These are phyloP conservation scores for Agrenia bidenticulata DNA, from an alignment of 2,888 invertebrate species.

Conservation along the genomic window DNA sequence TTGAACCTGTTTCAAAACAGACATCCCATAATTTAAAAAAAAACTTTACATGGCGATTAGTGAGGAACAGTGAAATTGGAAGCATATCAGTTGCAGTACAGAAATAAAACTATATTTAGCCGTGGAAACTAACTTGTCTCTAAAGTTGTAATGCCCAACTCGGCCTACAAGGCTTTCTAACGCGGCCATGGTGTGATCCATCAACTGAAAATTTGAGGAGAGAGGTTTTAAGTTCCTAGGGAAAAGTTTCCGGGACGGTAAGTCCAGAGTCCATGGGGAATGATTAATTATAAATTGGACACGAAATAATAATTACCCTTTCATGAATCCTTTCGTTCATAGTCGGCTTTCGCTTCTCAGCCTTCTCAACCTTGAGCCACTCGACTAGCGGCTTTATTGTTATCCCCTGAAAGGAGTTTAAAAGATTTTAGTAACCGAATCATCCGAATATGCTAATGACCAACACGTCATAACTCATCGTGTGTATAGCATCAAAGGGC, in stretches of 20 bases:
- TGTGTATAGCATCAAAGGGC: no score
- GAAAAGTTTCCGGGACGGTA: background rate
- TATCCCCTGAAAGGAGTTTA: slow-evolving; percentile 75
- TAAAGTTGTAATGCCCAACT: slow-evolving; percentile 89
- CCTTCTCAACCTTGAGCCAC: slow-evolving; percentile 87
- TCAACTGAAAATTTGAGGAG: slow-evolving; percentile 62
- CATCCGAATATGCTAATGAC: no score
- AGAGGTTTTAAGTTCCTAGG: background rate
- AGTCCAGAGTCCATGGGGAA: no score
- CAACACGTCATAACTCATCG: no score
- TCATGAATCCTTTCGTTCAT: slow-evolving; percentile 98
- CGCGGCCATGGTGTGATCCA: slow-evolving; percentile 97
- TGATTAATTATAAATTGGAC: no score
- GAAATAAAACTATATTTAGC: no score
- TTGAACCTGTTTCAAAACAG: slow-evolving; percentile 74
- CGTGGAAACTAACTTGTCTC: slow-evolving; percentile 72
- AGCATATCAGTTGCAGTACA: no score
- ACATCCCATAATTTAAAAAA: background rate
- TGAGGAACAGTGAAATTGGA: no score
- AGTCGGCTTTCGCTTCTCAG: slow-evolving; percentile 82
- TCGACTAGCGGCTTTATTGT: slow-evolving; percentile 97
- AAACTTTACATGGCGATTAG: no score
- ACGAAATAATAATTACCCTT: slow-evolving; percentile 59
- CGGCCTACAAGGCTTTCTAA: slow-evolving; percentile 93
- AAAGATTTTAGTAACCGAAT: no score